These are phyloP conservation scores for Lagorchestes hirsutus DNA, from an alignment of 2,797 vertebrate genomes.

Conservation along the genomic window DNA sequence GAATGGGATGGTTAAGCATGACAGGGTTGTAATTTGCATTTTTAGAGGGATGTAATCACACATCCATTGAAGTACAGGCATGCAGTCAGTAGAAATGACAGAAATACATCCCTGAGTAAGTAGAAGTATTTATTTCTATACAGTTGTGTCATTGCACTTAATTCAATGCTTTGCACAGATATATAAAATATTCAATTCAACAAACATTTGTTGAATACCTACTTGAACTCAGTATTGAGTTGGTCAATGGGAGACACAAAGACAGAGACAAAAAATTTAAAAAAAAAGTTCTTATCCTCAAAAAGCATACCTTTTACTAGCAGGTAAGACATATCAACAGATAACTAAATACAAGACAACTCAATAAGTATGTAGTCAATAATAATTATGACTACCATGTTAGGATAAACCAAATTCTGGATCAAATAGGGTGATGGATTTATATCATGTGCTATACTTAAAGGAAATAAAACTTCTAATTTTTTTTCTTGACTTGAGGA, in stretches of 20 bases:
- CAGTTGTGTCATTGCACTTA: neutral
- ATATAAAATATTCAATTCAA: slow-evolving; percentile 16
- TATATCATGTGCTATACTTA: slow-evolving; percentile 6
- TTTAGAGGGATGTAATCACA: neutral
- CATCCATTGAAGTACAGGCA: neutral
- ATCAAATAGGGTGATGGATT: neutral
- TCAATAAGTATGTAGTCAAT: neutral
- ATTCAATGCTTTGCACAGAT: neutral
- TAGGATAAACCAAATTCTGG: neutral
- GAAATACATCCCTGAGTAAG: neutral
- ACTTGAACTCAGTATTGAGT: neutral
- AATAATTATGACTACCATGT: neutral
- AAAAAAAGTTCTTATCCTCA: neutral
- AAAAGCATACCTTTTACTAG: neutral
- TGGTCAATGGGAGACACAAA: neutral
- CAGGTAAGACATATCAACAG: neutral
- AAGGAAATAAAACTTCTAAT: neutral
- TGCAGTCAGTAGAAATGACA: neutral
- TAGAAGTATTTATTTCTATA: neutral
- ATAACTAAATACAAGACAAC: neutral
- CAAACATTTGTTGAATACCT: slow-evolving; percentile 2
- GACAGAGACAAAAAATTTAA: neutral
- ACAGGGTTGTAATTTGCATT: neutral
- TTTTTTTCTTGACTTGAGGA: neutral
- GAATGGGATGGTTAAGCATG: neutral